Evolutionary conservation across 2,888 invertebrate species (phyloP).

Genomic region (Acanthoscelides obtectus): DNA sequence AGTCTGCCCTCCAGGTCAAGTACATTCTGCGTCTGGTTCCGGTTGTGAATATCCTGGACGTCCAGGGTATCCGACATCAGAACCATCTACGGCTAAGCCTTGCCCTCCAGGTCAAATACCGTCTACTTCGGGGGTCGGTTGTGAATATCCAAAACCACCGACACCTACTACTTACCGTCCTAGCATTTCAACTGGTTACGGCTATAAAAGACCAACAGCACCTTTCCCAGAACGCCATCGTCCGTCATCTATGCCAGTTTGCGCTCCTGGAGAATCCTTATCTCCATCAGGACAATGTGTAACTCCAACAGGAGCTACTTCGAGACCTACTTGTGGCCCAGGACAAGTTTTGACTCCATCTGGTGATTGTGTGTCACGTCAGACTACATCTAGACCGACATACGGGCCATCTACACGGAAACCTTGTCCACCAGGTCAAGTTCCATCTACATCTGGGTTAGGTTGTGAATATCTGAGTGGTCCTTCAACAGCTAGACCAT

Average conservation of each 20-base stretch:
- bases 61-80: constrained; percentile 5
- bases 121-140: background rate
- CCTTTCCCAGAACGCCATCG: background rate
- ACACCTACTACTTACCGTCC: background rate
- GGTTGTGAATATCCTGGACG: constrained; percentile 16
- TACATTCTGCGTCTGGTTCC: constrained; percentile 9
- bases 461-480: background rate
- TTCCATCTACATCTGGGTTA: constrained; percentile 7
- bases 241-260: constrained; percentile 1
- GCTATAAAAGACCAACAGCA: too few species aligned
- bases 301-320: constrained; percentile 1
- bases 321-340: constrained; percentile 9
- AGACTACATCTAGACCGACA: constrained; percentile 2
- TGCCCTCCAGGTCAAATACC: constrained; percentile 1
- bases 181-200: too few species aligned
- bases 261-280: constrained; percentile 8
- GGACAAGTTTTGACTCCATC: constrained; percentile 21
- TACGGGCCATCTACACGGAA: background rate
- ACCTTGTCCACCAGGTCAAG: constrained; percentile 13
- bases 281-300: constrained; percentile 10
- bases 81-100: background rate
- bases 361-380: constrained; percentile 13
- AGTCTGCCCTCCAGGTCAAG: constrained; percentile 36
- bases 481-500: too few species aligned
- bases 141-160: constrained; percentile 1